Evolutionary conservation across 2,113 vertebrate genomes (phyloP).

Genomic region (Cettia cetti): DNA sequence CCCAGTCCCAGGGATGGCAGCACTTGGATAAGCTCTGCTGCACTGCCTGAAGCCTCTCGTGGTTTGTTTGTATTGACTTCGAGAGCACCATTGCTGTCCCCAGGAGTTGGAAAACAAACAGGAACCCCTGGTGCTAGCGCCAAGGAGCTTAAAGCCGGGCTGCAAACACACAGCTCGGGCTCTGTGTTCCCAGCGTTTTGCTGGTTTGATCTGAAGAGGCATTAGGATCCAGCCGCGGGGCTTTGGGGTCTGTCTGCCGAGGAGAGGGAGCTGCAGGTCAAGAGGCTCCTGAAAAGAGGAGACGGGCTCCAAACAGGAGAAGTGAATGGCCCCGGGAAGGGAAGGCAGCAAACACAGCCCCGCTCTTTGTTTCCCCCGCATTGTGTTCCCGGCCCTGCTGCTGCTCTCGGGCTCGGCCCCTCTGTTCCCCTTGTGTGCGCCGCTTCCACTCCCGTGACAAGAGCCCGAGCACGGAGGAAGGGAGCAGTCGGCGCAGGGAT

Average conservation of each 20-base stretch:
- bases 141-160: conserved; percentile 1
- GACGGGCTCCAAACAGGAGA: not conserved
- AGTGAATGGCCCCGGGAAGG: not conserved
- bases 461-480: not conserved
- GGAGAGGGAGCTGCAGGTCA: conserved; percentile 44
- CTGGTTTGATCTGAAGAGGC: conserved; percentile 29
- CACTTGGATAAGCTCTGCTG: not conserved
- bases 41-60: not conserved
- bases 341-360: conserved; percentile 2
- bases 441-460: not conserved
- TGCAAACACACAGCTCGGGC: not conserved
- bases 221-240: not conserved
- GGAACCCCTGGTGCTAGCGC: not conserved
- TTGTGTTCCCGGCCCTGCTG: not conserved
- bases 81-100: not conserved
- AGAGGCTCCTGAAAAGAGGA: conserved; percentile 47
- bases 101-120: not conserved
- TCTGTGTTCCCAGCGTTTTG: not conserved
- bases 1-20: rapidly evolving
- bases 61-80: not conserved
- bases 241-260: not conserved
- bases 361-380: not conserved
- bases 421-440: not conserved
- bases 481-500: not conserved
- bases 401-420: not conserved